These are phyloP conservation scores for Hyperoplus immaculatus DNA, from an alignment of 2,797 vertebrate genomes.

Conservation along the genomic window DNA sequence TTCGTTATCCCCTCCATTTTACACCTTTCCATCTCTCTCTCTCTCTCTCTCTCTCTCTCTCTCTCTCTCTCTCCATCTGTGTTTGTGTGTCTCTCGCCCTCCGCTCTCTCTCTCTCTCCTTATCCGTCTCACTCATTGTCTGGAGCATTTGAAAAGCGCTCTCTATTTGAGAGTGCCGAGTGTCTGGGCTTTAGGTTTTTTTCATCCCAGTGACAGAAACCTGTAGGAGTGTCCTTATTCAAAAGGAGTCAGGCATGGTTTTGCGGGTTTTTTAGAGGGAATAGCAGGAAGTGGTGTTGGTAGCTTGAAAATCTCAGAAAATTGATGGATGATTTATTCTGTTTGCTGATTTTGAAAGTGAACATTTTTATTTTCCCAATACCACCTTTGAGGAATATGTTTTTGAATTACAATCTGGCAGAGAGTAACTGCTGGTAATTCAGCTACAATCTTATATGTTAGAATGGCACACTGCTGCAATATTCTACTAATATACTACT, in stretches of 20 bases:
- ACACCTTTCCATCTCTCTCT: slow-evolving; percentile 67
- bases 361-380: slow-evolving; percentile 40
- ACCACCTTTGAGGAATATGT: slow-evolving; percentile 34
- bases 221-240: slow-evolving; percentile 76
- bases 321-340: slow-evolving; percentile 50
- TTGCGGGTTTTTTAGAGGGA: slow-evolving; percentile 38
- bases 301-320: slow-evolving; percentile 58
- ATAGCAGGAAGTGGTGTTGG: slow-evolving; percentile 31
- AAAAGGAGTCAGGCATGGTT: slow-evolving; percentile 63
- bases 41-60: slow-evolving; percentile 42
- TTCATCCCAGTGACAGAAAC: slow-evolving; percentile 77
- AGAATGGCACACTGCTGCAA: not conserved
- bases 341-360: slow-evolving; percentile 53
- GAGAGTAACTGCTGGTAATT: slow-evolving; percentile 31
- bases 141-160: slow-evolving; percentile 77
- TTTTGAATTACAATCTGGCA: slow-evolving; percentile 26
- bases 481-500: not conserved
- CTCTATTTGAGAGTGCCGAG: slow-evolving; percentile 70
- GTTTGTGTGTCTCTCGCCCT: slow-evolving; percentile 37
- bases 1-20: slow-evolving; percentile 80
- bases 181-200: slow-evolving; percentile 73
- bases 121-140: slow-evolving; percentile 76
- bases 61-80: slow-evolving; percentile 57
- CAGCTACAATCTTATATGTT: slow-evolving; percentile 17
- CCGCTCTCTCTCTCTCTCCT: slow-evolving; percentile 46